Evolutionary conservation across 2,113 vertebrate species (phyloP).

Genomic region (Ptilorrhoa leucosticta): DNA sequence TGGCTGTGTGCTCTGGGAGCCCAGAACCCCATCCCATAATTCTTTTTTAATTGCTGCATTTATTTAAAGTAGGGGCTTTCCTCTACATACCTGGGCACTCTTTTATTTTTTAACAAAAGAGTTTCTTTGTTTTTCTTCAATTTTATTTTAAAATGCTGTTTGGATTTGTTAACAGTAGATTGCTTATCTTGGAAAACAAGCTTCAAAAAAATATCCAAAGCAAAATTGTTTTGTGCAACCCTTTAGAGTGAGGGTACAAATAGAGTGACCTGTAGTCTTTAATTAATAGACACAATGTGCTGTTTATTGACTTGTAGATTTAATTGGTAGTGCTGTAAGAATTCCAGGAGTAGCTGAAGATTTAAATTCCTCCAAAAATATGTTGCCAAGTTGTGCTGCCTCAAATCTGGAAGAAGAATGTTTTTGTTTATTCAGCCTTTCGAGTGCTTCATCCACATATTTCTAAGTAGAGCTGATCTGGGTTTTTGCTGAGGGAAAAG

Average conservation of each 20-base stretch:
- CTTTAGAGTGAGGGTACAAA: neutral
- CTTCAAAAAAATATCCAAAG: neutral
- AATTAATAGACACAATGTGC: neutral
- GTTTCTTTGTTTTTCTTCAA: neutral
- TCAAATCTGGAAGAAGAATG: constrained; percentile 20
- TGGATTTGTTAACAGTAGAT: neutral
- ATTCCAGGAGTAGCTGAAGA: constrained; percentile 23
- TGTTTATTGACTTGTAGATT: neutral
- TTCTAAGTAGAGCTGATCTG: neutral
- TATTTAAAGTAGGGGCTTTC: neutral
- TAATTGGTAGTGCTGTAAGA: neutral
- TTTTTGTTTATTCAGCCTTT: constrained; percentile 26
- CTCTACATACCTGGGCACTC: neutral
- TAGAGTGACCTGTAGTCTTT: neutral
- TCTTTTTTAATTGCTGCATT: neutral
- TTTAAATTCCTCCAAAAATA: constrained; percentile 16
- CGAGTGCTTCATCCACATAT: neutral
- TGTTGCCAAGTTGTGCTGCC: neutral
- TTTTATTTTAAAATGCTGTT: neutral
- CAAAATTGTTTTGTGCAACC: neutral
- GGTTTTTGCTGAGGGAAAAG: neutral
- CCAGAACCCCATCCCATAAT: neutral
- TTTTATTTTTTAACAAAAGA: neutral
- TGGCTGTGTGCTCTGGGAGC: neutral
- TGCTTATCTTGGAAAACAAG: neutral